Base-by-base conservation (phyloP, 1,140 invertebrate species). In the Parasteatoda tepidariorum region DNA sequence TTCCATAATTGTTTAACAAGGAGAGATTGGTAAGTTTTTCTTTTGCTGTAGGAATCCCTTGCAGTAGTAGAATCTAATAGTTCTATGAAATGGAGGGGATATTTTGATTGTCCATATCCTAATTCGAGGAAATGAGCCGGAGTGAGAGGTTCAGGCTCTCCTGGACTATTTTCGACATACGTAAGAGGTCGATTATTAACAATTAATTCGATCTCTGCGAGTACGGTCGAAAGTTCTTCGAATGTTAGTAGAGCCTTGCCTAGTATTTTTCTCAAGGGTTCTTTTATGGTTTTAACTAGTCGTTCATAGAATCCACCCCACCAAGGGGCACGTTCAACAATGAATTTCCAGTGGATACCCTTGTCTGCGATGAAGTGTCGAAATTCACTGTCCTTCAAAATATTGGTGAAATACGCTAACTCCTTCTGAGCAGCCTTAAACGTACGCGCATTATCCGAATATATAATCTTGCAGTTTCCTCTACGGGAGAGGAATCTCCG, bases 231-330 rank as follows among this genome's bases (percentile, higher is more conserved):
- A 13, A 71, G 15, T 71, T 71, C 68, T 33, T 71, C 34, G n/a
- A 30, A 34, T 13, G 26, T 71, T 15, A 71, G 13, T 3, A 34
- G 15, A 24, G 68, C 68, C 9, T 55, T 41, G 2, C 68, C 68
- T 18, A 71, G 13, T 6, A 71, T 55, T 71, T 71, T 71, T 24
- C n/a, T 71, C 2, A 71, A 55, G 9, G 38, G 22, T 3, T 24
- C 26, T 22, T 71, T 71, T 26, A 71, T 26, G 15, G 24, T 41
- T 48, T 33, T 55, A 11, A 71, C 31, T 2, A 71, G 22, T 15
- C 71, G 7, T 28, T 75, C 71, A 18, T 30, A 33, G 33, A 75
- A 59, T 75, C 71, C 71, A 15, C 54, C 59, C 54, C 31, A 62
- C 71, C 41, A 75, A 4, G 71, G 54, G 3, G 41, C 33, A 11